Evolutionary conservation across 2,888 invertebrate species (phyloP), one percentile per base, ranked within the genome.

Genomic region (Pterostichus madidus): DNA sequence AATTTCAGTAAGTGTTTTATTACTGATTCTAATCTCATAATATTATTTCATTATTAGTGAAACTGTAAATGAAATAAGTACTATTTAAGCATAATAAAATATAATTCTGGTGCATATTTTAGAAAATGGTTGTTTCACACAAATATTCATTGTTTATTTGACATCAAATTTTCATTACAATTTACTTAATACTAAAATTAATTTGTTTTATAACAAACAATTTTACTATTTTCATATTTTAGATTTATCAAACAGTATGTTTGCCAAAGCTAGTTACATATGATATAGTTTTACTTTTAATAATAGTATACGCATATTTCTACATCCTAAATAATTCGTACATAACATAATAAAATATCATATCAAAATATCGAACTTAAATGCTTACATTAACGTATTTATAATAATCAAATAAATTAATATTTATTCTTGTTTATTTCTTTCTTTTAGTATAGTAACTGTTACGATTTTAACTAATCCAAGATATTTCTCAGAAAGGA

Each of bases 161-260:
- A 78, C 78, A 78, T 78, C 59, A 78, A 77, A 61, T 53, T 53
- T 59, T 78, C 61, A 44, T 78, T 78, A 78, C 78, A 78, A 46
- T 78, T 53, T 77, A 56, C 13, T 77, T 78, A 53, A 35, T 78
- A 44, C 61, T 78, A 59, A 59, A 78, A 53, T 78, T 64, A 64
- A 49, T 79, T 64, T 79, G 49, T 79, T 64, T 79, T 79, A 79
- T 73, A 80, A 80, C 53, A 80, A 80, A 80, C 80, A 71, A 80
- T 56, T 80, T 80, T 80, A 56, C 71, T 80, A 80, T 80, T 56
- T 80, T 80, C 53, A 64, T 80, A 53, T 73, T 52, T 78, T 15
- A 79, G 24, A 64, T 79, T 79, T 79, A 79, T 64, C 35, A 17
- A 61, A 73, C 44, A 71, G 80, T 73, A 13, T 32, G 75, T 75